phyloP scores from a whole-genome alignment of 2,797 vertebrate species.

The Neoniphon sammara region DNA sequence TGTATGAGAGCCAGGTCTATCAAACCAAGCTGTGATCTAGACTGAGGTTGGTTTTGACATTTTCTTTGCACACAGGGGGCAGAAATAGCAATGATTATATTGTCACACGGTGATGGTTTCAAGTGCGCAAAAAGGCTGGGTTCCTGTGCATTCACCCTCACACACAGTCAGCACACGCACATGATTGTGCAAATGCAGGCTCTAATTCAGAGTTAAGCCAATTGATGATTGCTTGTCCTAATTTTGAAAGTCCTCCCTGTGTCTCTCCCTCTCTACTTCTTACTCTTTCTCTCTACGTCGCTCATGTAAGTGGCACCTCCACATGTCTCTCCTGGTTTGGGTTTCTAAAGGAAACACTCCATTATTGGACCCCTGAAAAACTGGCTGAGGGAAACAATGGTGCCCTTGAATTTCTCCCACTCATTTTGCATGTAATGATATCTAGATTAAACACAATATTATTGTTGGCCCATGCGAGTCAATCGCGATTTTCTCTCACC shows the following conservation, averaged over 20 bases:
- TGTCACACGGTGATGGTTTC: slow-evolving; percentile 19
- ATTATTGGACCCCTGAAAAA: slow-evolving; percentile 66
- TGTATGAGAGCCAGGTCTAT: too few species aligned
- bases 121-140: background rate
- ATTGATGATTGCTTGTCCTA: background rate
- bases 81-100: slow-evolving; percentile 34
- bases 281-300: slow-evolving; percentile 9
- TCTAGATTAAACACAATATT: slow-evolving; percentile 85
- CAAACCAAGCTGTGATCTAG: slow-evolving; percentile 1
- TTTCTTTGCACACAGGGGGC: slow-evolving; percentile 15
- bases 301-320: slow-evolving; percentile 61
- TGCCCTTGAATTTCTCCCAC: slow-evolving; percentile 79
- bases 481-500: slow-evolving; percentile 73
- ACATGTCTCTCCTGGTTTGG: slow-evolving; percentile 68
- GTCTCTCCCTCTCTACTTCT: slow-evolving; percentile 32
- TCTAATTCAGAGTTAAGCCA: background rate
- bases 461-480: slow-evolving; percentile 77
- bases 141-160: background rate
- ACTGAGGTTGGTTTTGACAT: background rate
- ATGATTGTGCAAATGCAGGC: background rate
- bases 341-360: slow-evolving; percentile 77
- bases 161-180: background rate
- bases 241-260: background rate
- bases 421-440: slow-evolving; percentile 81
- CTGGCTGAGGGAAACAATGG: slow-evolving; percentile 74